Conservation (phyloP, 1,140 invertebrate species). For the Lordiphosa stackelbergi region DNA sequence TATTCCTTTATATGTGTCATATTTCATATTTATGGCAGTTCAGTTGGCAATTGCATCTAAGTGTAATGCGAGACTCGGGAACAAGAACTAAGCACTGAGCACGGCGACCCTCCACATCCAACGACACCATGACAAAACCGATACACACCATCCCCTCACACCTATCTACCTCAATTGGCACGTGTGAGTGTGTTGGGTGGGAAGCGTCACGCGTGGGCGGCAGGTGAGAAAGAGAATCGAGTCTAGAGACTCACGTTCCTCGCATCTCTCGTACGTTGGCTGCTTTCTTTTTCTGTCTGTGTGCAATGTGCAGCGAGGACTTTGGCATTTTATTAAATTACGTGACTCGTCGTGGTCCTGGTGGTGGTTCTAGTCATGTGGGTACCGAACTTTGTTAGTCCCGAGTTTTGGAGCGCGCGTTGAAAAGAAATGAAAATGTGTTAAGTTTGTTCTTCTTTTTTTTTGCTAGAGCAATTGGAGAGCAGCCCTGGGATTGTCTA, state of each 20-base stretch:
- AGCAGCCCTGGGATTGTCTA: not conserved
- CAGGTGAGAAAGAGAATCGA: not conserved
- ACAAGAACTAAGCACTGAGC: not conserved
- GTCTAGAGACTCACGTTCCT: constrained; percentile 25
- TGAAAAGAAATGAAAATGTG: constrained; percentile 67
- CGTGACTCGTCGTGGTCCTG: constrained; percentile 33
- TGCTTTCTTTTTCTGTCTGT: constrained; percentile 20
- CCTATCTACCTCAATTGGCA: constrained; percentile 22
- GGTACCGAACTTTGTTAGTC: constrained; percentile 39
- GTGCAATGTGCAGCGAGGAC: constrained; percentile 52
- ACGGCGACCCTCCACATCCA: not conserved
- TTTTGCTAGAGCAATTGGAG: not conserved
- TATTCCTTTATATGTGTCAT: too few species aligned
- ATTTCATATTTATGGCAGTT: not conserved
- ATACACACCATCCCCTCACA: constrained; percentile 1
- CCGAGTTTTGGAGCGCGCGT: constrained; percentile 32
- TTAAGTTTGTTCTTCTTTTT: constrained; percentile 29
- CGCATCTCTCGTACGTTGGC: constrained; percentile 16
- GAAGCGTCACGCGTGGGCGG: not conserved
- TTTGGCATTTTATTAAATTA: constrained; percentile 69
- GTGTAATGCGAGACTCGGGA: constrained; percentile 6
- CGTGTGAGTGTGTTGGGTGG: constrained; percentile 9
- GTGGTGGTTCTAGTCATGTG: constrained; percentile 17
- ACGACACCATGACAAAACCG: not conserved
- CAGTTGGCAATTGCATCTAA: constrained; percentile 1